Evolutionary conservation across 2,113 vertebrate species (phyloP).

Genomic region (Mustela lutreola): DNA sequence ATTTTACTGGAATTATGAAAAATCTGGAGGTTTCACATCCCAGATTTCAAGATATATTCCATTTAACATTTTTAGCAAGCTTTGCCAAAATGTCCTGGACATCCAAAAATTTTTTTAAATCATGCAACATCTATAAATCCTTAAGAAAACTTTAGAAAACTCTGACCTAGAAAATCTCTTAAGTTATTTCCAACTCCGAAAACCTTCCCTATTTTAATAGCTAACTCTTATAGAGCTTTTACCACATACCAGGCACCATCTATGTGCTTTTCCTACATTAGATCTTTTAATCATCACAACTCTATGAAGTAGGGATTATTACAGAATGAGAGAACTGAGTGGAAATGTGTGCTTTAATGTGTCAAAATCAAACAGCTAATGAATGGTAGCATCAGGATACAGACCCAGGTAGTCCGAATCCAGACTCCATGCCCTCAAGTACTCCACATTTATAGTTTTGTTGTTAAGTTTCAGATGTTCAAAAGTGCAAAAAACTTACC

Average conservation of each 20-base stretch:
- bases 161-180: background rate
- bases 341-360: background rate
- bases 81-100: background rate
- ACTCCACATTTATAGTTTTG: background rate
- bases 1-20: background rate
- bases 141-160: constrained; percentile 6
- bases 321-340: background rate
- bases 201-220: background rate
- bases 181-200: constrained; percentile 15
- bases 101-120: constrained; percentile 2
- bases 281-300: background rate
- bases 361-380: background rate
- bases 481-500: constrained; percentile 3
- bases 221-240: background rate
- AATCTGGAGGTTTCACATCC: background rate
- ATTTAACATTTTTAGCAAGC: background rate
- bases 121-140: background rate
- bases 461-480: background rate
- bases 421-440: background rate
- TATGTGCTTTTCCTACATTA: background rate
- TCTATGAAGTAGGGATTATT: background rate
- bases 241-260: background rate
- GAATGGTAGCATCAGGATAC: background rate
- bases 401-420: background rate
- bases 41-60: background rate